Evolutionary conservation across 2,113 vertebrate genomes (phyloP).

Genomic region (Zingel zingel): DNA sequence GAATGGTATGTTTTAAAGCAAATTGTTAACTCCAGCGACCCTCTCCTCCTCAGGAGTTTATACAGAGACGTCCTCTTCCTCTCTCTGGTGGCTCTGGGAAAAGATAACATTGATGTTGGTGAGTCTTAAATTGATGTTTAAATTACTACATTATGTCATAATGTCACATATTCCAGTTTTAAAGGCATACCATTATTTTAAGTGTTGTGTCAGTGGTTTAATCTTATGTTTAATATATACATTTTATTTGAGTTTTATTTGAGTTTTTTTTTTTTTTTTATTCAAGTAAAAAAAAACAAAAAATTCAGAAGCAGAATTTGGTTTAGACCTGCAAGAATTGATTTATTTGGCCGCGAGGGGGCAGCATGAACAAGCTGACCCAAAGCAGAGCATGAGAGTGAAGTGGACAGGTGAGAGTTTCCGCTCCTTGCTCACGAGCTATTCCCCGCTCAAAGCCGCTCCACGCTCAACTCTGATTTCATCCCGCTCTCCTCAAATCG

Average conservation of each 20-base stretch:
- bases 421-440: too few relatives aligned
- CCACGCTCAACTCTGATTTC: too few relatives aligned
- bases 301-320: neutral
- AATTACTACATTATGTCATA: neutral
- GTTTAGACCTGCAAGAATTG: neutral
- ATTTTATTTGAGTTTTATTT: too few relatives aligned
- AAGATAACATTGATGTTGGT: slow-evolving; percentile 98
- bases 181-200: neutral
- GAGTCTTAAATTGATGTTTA: slow-evolving; percentile 57
- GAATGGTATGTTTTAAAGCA: too few relatives aligned
- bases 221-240: neutral
- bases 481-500: too few relatives aligned
- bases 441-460: too few relatives aligned
- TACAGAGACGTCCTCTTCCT: slow-evolving; percentile 98
- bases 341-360: neutral
- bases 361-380: neutral
- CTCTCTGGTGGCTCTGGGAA: slow-evolving; percentile 95
- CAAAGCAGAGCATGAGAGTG: too few relatives aligned
- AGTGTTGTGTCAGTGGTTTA: neutral
- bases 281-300: neutral
- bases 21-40: neutral
- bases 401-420: too few relatives aligned
- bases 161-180: neutral
- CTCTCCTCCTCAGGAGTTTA: slow-evolving; percentile 88
- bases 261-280: neutral